Conservation (phyloP, 2,797 vertebrate species). For the Aplochiton taeniatus region DNA sequence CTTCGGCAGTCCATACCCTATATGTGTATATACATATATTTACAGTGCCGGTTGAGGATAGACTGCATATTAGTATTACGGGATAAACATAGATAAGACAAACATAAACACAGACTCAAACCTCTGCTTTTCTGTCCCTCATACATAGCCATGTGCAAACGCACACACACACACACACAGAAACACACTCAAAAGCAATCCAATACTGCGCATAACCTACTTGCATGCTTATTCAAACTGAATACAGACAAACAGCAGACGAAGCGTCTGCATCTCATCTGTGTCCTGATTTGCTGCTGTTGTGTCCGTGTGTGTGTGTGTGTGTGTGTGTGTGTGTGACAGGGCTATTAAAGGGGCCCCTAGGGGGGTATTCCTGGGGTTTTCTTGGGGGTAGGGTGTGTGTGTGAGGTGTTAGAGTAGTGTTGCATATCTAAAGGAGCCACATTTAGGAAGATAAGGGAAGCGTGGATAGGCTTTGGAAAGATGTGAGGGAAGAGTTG, state of each 20-base stretch:
- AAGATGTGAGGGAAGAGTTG: background rate
- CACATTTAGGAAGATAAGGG: slow-evolving; percentile 26
- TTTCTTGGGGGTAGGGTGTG: slow-evolving; percentile 36
- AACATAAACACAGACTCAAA: background rate
- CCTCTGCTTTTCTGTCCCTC: background rate
- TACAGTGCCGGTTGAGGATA: background rate
- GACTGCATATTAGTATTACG: background rate
- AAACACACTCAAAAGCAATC: background rate
- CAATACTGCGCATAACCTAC: slow-evolving; percentile 7
- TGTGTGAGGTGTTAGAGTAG: slow-evolving; percentile 52
- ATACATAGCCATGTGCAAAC: background rate
- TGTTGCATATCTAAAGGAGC: slow-evolving; percentile 38
- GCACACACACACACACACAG: background rate
- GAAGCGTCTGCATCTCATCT: background rate
- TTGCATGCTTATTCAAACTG: slow-evolving; percentile 16
- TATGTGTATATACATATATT: background rate
- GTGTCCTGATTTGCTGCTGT: background rate
- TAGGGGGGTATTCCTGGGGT: slow-evolving; percentile 21
- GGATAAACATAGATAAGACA: background rate
- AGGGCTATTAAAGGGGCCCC: background rate
- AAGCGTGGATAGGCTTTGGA: slow-evolving; percentile 10
- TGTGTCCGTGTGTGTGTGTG: slow-evolving; percentile 15
- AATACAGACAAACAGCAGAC: slow-evolving; percentile 20
- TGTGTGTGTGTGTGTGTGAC: background rate
- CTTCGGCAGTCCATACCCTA: background rate